Conservation (phyloP, 1,140 invertebrate genomes). For the Daktulosphaira vitifoliae region DNA sequence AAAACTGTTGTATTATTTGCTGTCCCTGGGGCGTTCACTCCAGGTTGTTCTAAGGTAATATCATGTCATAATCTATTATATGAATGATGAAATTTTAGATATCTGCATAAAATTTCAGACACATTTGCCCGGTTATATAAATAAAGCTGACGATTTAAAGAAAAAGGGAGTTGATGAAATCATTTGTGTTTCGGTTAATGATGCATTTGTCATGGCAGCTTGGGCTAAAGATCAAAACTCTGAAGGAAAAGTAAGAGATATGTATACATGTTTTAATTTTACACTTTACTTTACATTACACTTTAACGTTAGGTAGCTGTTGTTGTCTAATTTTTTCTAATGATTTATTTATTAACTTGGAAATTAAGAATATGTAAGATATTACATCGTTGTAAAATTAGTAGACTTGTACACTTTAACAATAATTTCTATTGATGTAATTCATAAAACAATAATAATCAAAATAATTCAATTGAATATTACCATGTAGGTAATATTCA, state of each 20-base stretch:
- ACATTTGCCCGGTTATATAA: constrained; percentile 80
- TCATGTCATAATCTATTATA: not conserved
- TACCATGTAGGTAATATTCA: too few species aligned
- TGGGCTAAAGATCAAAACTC: constrained; percentile 74
- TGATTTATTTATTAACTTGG: too few species aligned
- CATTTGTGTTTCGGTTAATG: constrained; percentile 81
- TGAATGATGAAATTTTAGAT: not conserved
- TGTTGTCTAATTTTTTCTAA: too few species aligned
- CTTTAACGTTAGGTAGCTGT: too few species aligned
- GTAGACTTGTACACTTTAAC: too few species aligned
- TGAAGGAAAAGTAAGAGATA: constrained; percentile 63
- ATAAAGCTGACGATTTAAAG: constrained; percentile 65
- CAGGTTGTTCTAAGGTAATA: constrained; percentile 77
- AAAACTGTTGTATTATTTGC: constrained; percentile 85
- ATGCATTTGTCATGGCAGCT: constrained; percentile 89
- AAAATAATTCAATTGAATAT: too few species aligned
- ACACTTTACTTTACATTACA: too few species aligned
- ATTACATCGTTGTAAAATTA: too few species aligned
- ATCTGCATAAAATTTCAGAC: constrained; percentile 47
- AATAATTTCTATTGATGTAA: too few species aligned
- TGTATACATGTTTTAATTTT: not conserved
- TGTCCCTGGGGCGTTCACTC: constrained; percentile 89
- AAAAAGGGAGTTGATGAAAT: constrained; percentile 72
- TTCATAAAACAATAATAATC: too few species aligned
- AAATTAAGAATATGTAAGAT: too few species aligned